These are phyloP conservation scores for Allacma fusca DNA, from an alignment of 2,888 invertebrate species.

Conservation along the genomic window DNA sequence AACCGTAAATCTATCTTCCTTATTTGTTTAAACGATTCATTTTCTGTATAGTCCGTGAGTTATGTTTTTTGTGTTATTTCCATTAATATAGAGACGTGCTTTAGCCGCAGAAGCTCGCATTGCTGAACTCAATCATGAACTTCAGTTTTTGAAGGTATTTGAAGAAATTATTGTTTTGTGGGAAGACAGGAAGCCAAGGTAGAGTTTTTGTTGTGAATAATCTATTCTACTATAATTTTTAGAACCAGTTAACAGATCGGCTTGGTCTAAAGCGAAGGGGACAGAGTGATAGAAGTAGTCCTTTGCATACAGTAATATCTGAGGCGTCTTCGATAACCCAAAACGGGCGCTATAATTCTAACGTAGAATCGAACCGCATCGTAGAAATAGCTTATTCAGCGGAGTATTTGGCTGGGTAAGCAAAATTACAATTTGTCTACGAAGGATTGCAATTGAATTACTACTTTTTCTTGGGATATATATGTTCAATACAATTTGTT, in stretches of 20 bases:
- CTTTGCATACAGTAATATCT: background rate
- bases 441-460: no score
- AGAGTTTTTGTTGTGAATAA: background rate
- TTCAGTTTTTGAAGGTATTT: conserved; percentile 30
- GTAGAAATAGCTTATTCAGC: conserved; percentile 67
- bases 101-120: conserved; percentile 72
- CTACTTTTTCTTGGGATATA: background rate
- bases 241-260: conserved; percentile 28
- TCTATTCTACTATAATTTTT: background rate
- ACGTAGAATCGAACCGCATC: conserved; percentile 69
- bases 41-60: no score
- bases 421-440: no score
- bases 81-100: conserved; percentile 73
- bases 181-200: no score
- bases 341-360: conserved; percentile 17
- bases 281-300: background rate
- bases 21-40: no score
- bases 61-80: no score
- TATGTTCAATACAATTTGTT: background rate
- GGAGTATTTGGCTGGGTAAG: conserved; percentile 36
- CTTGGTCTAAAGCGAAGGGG: background rate
- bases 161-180: background rate
- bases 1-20: conserved; percentile 52
- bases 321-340: background rate
- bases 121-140: conserved; percentile 73